Base-by-base conservation (phyloP, 2,888 invertebrate genomes). In the Drosophila quinaria region DNA sequence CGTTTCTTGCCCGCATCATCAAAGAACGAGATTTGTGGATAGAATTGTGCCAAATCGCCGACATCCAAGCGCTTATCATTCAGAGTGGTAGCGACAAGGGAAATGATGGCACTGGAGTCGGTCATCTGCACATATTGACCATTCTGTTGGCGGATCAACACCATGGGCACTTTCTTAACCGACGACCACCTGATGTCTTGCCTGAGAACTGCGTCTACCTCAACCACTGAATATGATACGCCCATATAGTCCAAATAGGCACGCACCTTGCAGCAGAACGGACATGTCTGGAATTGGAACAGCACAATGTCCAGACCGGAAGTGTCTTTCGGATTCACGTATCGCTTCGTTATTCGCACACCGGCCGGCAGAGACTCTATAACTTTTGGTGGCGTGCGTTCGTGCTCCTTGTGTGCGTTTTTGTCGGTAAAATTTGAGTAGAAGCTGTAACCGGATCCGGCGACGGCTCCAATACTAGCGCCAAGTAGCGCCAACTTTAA, bases 271-370 rank as follows among this genome's bases (percentile, higher is more conserved):
- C 98, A 98, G 93, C 99, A 99, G 92, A 99, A 99, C 0, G 99
- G 99, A 90, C 99, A 99, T 0, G 98, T 98, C 89, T 98, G 97
- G 91, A 98, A 99, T 94, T 99, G 99, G 91, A 97, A 99, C 17
- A 99, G 93, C 0, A 97, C 96, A 49, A 99, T 93, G 81, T 97
- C 96, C 64, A 98, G 93, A 29, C 96, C 95, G 47, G 94, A 94
- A 1, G 91, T 93, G 90, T 97, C 97, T 4, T 94, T 93, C 0
- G 95, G 94, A 90, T 94, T 95, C 11, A 94, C 81, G 59, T 96
- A 93, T 95, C 97, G 93, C 70, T 94, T 94, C 10, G 94, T 94
- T 13, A 94, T 93, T 67, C 91, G 92, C 74, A 94, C 93, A 44
- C 93, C 91, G 51, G 93, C 90, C 1, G 95, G 95, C 19, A 94